Conservation (phyloP, 2,888 invertebrate genomes). For the Aphodius granarius region DNA sequence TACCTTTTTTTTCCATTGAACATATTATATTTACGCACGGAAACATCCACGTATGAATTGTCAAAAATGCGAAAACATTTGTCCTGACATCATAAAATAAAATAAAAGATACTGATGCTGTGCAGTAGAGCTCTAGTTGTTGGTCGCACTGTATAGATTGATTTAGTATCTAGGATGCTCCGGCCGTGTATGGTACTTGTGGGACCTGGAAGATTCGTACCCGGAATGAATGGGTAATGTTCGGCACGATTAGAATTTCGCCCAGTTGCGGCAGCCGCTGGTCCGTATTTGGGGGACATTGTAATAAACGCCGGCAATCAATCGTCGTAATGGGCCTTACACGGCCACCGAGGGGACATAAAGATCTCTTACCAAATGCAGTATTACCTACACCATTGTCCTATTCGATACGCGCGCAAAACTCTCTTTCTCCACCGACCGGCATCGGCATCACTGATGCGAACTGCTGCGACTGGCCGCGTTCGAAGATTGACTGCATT, state of each 20-base stretch:
- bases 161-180: background rate
- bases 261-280: constrained; percentile 13
- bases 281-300: constrained; percentile 32
- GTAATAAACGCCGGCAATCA: constrained; percentile 33
- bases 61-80: background rate
- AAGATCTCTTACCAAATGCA: constrained; percentile 35
- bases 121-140: background rate
- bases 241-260: constrained; percentile 22
- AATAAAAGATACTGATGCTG: background rate
- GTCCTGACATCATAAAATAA: background rate
- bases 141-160: background rate
- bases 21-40: no score
- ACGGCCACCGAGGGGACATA: constrained; percentile 32
- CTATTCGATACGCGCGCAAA: constrained; percentile 14
- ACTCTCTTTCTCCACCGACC: background rate
- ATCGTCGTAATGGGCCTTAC: constrained; percentile 34
- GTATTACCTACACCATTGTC: constrained; percentile 35
- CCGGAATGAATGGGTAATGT: constrained; percentile 30
- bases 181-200: constrained; percentile 10
- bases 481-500: background rate
- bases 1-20: no score
- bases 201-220: constrained; percentile 15
- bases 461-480: background rate
- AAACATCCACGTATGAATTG: no score
- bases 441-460: no score